A percentile compares a stretch with the other conserved stretches of the same genome.
Evolutionary conservation across 2,888 invertebrate species (phyloP).

Genomic region (Cordilura impudica): DNA sequence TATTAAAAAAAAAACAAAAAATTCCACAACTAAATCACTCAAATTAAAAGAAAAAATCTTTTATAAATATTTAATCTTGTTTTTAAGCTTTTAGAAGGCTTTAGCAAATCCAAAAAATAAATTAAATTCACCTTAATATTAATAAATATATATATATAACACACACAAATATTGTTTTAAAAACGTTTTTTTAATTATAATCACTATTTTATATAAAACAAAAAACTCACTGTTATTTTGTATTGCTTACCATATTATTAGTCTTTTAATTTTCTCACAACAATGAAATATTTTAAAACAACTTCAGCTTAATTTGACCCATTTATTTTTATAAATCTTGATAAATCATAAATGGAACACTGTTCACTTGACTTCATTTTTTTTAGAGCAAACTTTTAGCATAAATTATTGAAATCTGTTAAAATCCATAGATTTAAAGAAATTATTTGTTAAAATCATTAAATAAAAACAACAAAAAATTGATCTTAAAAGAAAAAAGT

Average conservation of each 20-base stretch:
- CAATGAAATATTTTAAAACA: not conserved
- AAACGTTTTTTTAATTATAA: not conserved
- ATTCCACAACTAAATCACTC: not conserved
- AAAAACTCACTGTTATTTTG: not conserved
- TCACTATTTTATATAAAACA: not conserved
- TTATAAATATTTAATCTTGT: not conserved
- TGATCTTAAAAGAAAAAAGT: conserved; percentile 23
- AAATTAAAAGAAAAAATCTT: conserved; percentile 1
- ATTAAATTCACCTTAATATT: conserved; percentile 1
- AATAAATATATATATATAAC: not conserved
- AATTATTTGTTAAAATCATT: conserved; percentile 41
- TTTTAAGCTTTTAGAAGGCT: conserved; percentile 17
- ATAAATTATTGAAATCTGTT: conserved; percentile 11
- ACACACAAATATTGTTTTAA: conserved; percentile 54
- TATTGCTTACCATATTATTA: not conserved
- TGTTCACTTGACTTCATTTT: not conserved
- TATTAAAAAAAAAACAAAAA: conserved; percentile 18
- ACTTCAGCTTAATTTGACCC: too few relatives aligned
- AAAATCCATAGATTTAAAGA: not conserved
- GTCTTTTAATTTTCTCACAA: not conserved
- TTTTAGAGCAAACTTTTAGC: not conserved
- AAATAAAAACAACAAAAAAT: conserved; percentile 17
- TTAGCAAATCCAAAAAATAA: conserved; percentile 17
- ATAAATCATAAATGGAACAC: too few relatives aligned
- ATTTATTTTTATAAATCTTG: too few relatives aligned